A percentile compares a stretch with the other conserved stretches of the same genome.
phyloP scores from a whole-genome alignment of 2,113 vertebrate species.

The Paramormyrops kingsleyae region DNA sequence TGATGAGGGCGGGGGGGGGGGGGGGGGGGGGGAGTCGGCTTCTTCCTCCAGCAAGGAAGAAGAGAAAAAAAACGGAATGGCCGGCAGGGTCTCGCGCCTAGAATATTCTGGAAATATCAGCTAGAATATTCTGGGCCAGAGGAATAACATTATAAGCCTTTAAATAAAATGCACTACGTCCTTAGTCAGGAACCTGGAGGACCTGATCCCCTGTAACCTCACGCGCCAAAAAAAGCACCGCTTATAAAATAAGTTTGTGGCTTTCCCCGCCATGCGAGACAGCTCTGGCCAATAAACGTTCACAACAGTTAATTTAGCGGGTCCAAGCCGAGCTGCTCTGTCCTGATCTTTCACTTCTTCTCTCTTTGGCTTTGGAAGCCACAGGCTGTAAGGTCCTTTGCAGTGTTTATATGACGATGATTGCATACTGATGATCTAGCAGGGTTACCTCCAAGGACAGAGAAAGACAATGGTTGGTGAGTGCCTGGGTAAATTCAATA shows the following conservation, averaged over 20 bases:
- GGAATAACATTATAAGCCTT: conserved; percentile 3
- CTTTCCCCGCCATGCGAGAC: neutral
- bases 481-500: conserved; percentile 35
- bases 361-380: conserved; percentile 4
- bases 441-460: conserved; percentile 23
- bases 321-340: neutral
- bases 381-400: neutral
- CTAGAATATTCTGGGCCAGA: conserved; percentile 11
- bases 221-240: neutral
- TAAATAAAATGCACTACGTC: neutral
- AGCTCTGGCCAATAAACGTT: neutral
- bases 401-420: conserved; percentile 34
- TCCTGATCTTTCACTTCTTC: neutral
- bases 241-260: neutral
- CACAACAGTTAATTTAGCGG: neutral
- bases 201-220: neutral
- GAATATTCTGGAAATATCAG: conserved; percentile 11
- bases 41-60: neutral
- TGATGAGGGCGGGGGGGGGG: neutral
- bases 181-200: neutral
- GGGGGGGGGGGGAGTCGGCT: too few species aligned
- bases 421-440: conserved; percentile 21
- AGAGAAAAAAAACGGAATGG: conserved; percentile 18
- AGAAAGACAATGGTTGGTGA: conserved; percentile 39
- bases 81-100: conserved; percentile 25